Conservation (phyloP, 2,113 vertebrate genomes). For the Gulo gulo region DNA sequence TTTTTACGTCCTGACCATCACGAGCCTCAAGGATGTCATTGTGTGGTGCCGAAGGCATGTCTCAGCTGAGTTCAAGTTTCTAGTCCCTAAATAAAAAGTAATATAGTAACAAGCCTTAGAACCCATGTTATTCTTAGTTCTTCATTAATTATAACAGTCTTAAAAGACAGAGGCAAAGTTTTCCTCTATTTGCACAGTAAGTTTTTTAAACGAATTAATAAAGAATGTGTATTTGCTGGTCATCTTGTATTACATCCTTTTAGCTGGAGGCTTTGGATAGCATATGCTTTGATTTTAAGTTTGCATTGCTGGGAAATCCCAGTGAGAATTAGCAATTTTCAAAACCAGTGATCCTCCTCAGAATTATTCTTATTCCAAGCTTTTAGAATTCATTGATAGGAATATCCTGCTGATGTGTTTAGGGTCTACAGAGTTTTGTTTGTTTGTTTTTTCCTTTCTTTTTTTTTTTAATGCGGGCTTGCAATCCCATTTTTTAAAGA, state of each 20-base stretch:
- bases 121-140: neutral
- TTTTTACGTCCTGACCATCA: neutral
- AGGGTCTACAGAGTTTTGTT: neutral
- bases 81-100: neutral
- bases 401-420: neutral
- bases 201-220: neutral
- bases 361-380: neutral
- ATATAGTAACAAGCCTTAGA: neutral
- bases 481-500: neutral
- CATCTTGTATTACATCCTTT: neutral
- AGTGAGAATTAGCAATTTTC: neutral
- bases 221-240: neutral
- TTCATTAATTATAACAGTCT: neutral
- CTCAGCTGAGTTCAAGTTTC: neutral
- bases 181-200: neutral
- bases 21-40: neutral
- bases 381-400: neutral
- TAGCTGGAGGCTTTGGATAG: neutral
- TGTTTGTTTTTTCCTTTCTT: neutral
- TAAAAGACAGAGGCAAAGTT: conserved; percentile 14
- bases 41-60: neutral
- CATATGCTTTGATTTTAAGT: neutral
- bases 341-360: neutral
- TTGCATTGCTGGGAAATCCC: neutral
- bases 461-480: neutral